phyloP scores from a whole-genome alignment of 2,797 vertebrate genomes.

The Hirundo rustica region DNA sequence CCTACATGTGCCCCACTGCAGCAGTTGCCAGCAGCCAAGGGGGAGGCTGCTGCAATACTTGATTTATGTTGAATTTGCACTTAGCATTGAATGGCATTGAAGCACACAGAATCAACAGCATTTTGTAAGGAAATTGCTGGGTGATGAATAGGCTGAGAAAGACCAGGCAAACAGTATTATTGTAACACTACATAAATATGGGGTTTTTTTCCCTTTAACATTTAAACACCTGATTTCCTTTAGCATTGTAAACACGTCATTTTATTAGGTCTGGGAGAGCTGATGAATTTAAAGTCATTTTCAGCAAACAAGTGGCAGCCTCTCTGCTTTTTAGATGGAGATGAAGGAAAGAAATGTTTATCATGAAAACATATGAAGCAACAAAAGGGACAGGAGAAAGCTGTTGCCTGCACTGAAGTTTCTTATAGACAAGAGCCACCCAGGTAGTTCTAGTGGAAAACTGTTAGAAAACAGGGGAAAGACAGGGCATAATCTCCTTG shows the following conservation, averaged over 20 bases:
- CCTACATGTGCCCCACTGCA: not conserved
- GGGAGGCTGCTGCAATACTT: not conserved
- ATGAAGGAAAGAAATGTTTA: not conserved
- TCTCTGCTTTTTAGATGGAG: not conserved
- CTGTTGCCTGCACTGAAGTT: not conserved
- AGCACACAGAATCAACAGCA: slow-evolving; percentile 22
- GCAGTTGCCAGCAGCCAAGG: not conserved
- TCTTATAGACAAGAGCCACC: slow-evolving; percentile 14
- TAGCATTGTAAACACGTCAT: slow-evolving; percentile 73
- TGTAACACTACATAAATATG: slow-evolving; percentile 79
- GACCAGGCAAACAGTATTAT: slow-evolving; percentile 62
- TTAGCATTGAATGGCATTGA: slow-evolving; percentile 48
- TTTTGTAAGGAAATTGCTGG: slow-evolving; percentile 43
- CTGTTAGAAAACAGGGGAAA: not conserved
- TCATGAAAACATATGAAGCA: not conserved
- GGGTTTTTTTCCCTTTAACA: slow-evolving; percentile 64
- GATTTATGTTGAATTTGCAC: slow-evolving; percentile 55
- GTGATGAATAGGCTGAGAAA: slow-evolving; percentile 76
- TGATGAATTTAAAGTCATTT: slow-evolving; percentile 71
- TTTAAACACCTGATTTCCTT: slow-evolving; percentile 78
- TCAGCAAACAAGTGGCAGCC: slow-evolving; percentile 3
- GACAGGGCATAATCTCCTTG: slow-evolving; percentile 4
- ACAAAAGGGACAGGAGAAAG: not conserved
- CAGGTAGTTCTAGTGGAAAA: slow-evolving; percentile 23
- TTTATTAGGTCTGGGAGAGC: slow-evolving; percentile 67